phyloP scores from a whole-genome alignment of 2,113 vertebrate genomes.

The Tachysurus fulvidraco region DNA sequence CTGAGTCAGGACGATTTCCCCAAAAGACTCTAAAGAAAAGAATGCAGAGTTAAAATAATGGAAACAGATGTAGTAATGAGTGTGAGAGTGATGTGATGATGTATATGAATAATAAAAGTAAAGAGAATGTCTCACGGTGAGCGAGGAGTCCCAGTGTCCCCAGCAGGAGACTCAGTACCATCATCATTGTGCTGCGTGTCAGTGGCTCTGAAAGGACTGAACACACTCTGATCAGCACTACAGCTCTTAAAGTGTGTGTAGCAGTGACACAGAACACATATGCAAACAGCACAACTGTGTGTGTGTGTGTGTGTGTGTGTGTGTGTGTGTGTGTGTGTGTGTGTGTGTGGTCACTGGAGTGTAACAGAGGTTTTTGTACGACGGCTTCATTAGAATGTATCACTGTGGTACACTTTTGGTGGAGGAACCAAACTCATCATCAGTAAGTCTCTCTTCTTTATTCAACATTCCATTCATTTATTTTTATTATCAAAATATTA shows the following conservation, averaged over 20 bases:
- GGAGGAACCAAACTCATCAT: no score
- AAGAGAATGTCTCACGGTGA: conserved; percentile 23
- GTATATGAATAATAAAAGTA: neutral
- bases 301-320: no score
- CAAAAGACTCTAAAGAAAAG: conserved; percentile 20
- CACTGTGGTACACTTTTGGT: no score
- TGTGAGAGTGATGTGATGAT: conserved; percentile 8
- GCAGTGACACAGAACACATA: conserved; percentile 23
- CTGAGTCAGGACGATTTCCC: conserved; percentile 57
- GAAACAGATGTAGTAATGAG: neutral
- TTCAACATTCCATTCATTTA: no score
- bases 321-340: neutral
- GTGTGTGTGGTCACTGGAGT: neutral
- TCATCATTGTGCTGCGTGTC: conserved; percentile 40
- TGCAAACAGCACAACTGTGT: neutral
- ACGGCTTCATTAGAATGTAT: neutral
- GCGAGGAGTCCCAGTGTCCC: conserved; percentile 34
- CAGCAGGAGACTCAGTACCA: conserved; percentile 23
- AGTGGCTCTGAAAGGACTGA: conserved; percentile 45
- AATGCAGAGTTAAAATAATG: neutral
- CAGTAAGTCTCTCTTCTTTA: no score
- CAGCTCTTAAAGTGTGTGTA: conserved; percentile 39
- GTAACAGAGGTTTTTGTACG: neutral
- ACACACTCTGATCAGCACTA: conserved; percentile 38
- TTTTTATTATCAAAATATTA: no score